phyloP scores from a whole-genome alignment of 2,113 vertebrate genomes.

The Sander lucioperca region DNA sequence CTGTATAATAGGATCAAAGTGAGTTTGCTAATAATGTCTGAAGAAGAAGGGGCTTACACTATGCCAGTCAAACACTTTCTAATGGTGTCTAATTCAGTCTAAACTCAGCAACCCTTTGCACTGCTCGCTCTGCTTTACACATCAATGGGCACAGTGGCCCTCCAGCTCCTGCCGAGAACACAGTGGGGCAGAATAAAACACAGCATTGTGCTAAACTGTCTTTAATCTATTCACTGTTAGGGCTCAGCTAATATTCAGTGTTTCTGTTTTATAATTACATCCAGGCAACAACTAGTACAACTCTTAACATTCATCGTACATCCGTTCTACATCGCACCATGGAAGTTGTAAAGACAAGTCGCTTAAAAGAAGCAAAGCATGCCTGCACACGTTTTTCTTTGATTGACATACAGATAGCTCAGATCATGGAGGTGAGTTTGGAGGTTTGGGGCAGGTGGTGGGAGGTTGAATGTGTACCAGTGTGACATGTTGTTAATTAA shows the following conservation, averaged over 20 bases:
- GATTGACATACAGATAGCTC: slow-evolving; percentile 81
- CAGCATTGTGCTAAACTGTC: slow-evolving; percentile 76
- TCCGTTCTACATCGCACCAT: slow-evolving; percentile 49
- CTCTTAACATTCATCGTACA: slow-evolving; percentile 64
- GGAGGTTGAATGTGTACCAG: slow-evolving; percentile 73
- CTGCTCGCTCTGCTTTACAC: slow-evolving; percentile 73
- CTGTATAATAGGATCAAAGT: slow-evolving; percentile 82
- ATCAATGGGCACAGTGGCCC: slow-evolving; percentile 78
- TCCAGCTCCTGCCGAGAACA: slow-evolving; percentile 69
- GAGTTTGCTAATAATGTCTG: slow-evolving; percentile 85
- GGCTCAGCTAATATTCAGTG: slow-evolving; percentile 70
- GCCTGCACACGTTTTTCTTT: slow-evolving; percentile 21
- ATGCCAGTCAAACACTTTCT: slow-evolving; percentile 80
- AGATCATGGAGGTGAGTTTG: slow-evolving; percentile 65
- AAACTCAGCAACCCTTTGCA: slow-evolving; percentile 76
- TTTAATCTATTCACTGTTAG: slow-evolving; percentile 78
- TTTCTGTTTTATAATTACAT: slow-evolving; percentile 80
- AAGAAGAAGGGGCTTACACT: slow-evolving; percentile 74
- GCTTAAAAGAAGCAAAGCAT: slow-evolving; percentile 21
- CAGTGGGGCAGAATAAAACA: slow-evolving; percentile 64
- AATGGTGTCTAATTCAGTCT: slow-evolving; percentile 81
- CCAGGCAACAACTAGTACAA: slow-evolving; percentile 73
- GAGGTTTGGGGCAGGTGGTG: slow-evolving; percentile 54
- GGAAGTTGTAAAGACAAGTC: slow-evolving; percentile 25
- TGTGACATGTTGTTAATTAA: slow-evolving; percentile 84